Evolutionary conservation across 1,140 invertebrate genomes (phyloP).

Genomic region (Brachionus calyciflorus): DNA sequence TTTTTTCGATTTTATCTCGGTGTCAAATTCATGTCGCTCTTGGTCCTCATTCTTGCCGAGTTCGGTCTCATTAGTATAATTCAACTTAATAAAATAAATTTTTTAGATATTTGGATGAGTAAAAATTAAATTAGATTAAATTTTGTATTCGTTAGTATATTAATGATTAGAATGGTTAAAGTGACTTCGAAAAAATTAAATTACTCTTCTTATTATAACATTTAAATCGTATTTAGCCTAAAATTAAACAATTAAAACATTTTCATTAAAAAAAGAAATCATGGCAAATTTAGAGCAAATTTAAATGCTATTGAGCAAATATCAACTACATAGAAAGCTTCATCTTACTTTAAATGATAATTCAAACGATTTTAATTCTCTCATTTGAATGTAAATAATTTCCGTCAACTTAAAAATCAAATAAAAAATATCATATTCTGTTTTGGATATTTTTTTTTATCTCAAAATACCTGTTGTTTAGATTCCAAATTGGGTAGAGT

Average conservation of each 20-base stretch:
- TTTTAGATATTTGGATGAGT: too few relatives aligned
- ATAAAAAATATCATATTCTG: neutral
- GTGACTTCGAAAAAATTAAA: neutral
- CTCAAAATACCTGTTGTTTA: neutral
- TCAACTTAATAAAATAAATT: too few relatives aligned
- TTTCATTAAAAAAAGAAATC: neutral
- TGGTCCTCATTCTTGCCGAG: neutral
- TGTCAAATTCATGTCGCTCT: slow-evolving; percentile 11
- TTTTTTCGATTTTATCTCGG: neutral
- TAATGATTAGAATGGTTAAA: neutral
- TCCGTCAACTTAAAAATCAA: neutral
- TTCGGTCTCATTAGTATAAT: slow-evolving; percentile 7
- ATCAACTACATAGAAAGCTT: too few relatives aligned
- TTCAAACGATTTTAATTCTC: neutral
- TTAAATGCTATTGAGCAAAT: neutral
- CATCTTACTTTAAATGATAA: neutral
- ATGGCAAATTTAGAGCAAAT: too few relatives aligned
- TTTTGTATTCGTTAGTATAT: neutral
- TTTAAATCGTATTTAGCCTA: neutral
- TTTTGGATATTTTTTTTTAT: neutral
- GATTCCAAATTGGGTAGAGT: neutral
- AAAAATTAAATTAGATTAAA: neutral
- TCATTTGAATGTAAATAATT: slow-evolving; percentile 1
- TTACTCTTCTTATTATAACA: slow-evolving; percentile 20
- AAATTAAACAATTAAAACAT: neutral